These are phyloP conservation scores for Xanthia icteritia DNA, from an alignment of 2,888 invertebrate species.

Conservation along the genomic window DNA sequence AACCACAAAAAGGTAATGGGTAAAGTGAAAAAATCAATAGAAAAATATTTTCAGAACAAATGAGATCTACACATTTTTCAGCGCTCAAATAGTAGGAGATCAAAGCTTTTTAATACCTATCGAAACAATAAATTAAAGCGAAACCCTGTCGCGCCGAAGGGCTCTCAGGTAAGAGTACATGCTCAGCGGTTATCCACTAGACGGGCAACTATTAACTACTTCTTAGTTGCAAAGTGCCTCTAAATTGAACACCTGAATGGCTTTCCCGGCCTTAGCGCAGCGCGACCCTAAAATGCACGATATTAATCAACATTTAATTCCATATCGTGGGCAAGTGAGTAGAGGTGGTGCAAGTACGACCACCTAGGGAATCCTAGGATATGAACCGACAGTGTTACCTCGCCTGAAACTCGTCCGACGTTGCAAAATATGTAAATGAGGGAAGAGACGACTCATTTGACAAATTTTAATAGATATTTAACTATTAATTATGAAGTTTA, in stretches of 20 bases:
- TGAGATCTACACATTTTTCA: not conserved
- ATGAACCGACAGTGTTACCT: slow-evolving; percentile 82
- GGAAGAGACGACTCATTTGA: slow-evolving; percentile 86
- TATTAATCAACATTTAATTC: slow-evolving; percentile 90
- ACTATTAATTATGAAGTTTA: slow-evolving; percentile 86
- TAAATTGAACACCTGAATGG: slow-evolving; percentile 84
- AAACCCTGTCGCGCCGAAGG: slow-evolving; percentile 70
- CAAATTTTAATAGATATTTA: slow-evolving; percentile 89
- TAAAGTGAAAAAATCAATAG: slow-evolving; percentile 4
- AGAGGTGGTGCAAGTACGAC: slow-evolving; percentile 79
- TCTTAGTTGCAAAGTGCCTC: slow-evolving; percentile 84
- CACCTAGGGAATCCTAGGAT: slow-evolving; percentile 84
- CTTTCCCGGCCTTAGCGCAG: slow-evolving; percentile 71
- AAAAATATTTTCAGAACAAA: not conserved
- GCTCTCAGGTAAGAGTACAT: slow-evolving; percentile 71
- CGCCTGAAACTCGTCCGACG: slow-evolving; percentile 79
- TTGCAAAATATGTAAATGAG: slow-evolving; percentile 88
- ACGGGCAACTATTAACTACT: slow-evolving; percentile 82
- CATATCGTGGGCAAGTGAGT: slow-evolving; percentile 77
- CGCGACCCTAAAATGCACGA: slow-evolving; percentile 79
- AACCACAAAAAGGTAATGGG: not conserved
- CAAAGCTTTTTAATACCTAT: not conserved
- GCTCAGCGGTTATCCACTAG: slow-evolving; percentile 74
- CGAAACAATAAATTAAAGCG: slow-evolving; percentile 64
- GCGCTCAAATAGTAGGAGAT: not conserved